Percentiles rank a stretch among this genome's conserved stretches.
These are phyloP conservation scores for Disparrhopalites patrizii DNA, from an alignment of 2,888 invertebrate species.

Conservation along the genomic window DNA sequence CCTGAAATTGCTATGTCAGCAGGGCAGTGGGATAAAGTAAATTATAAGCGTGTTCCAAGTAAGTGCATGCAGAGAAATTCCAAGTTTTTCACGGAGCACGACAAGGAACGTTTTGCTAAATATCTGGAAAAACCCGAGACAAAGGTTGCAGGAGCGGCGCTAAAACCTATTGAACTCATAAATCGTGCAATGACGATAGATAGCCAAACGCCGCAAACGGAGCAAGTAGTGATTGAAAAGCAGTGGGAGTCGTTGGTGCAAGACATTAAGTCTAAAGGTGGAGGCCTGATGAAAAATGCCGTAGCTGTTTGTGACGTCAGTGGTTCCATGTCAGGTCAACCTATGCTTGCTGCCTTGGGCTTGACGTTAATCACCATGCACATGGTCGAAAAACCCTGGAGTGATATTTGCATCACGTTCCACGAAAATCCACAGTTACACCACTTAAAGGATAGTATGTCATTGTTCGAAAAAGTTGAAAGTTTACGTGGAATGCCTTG, in stretches of 20 bases:
- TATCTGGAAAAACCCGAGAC: constrained; percentile 24
- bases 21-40: constrained; percentile 30
- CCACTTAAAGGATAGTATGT: background rate
- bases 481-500: constrained; percentile 26
- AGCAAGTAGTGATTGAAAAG: constrained; percentile 25
- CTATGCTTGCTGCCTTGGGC: constrained; percentile 39
- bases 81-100: constrained; percentile 30
- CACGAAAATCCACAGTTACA: constrained; percentile 16
- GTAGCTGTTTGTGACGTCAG: constrained; percentile 39
- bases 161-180: constrained; percentile 39
- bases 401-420: constrained; percentile 24
- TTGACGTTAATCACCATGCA: constrained; percentile 37
- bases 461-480: constrained; percentile 25
- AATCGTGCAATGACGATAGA: constrained; percentile 12
- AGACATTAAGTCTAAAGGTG: constrained; percentile 27
- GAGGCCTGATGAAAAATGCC: constrained; percentile 27
- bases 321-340: constrained; percentile 38
- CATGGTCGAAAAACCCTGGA: constrained; percentile 31
- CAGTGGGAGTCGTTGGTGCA: constrained; percentile 38
- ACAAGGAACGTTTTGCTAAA: constrained; percentile 26
- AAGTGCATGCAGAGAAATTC: constrained; percentile 34
- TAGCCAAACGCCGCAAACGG: background rate
- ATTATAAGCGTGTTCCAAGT: constrained; percentile 36
- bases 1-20: constrained; percentile 35
- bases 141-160: constrained; percentile 40